Conservation (phyloP, 2,888 invertebrate genomes). For the Drosophila austrosaltans region DNA sequence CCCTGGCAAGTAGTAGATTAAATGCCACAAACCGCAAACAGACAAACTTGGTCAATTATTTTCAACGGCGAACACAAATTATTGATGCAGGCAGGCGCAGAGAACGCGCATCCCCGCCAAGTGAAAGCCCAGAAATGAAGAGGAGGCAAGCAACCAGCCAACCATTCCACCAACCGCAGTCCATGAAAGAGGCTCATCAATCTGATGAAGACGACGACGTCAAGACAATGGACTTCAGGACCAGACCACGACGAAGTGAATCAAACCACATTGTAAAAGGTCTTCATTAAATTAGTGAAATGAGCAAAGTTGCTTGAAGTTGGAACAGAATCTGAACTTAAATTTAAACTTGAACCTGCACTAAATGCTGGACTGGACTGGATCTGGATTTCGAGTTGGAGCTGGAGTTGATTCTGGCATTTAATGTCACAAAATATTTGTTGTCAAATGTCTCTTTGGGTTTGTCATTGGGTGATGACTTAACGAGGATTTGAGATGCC, state of each 20-base stretch:
- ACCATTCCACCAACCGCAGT: constrained; percentile 42
- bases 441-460: constrained; percentile 69
- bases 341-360: constrained; percentile 1
- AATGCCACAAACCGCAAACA: constrained; percentile 77
- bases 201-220: constrained; percentile 56
- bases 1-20: constrained; percentile 71
- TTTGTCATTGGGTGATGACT: constrained; percentile 61
- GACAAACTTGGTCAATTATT: constrained; percentile 80
- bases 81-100: constrained; percentile 72
- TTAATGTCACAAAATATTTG: constrained; percentile 77
- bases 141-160: constrained; percentile 13
- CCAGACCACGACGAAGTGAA: constrained; percentile 38
- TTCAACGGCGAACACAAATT: constrained; percentile 79
- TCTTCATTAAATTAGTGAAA: constrained; percentile 81
- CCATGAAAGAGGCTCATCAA: constrained; percentile 62
- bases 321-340: constrained; percentile 18
- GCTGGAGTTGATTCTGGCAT: constrained; percentile 38
- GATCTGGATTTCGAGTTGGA: neutral
- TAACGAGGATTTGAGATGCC: constrained; percentile 66
- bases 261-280: constrained; percentile 68
- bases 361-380: constrained; percentile 12
- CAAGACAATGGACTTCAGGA: constrained; percentile 59
- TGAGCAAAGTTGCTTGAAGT: constrained; percentile 55
- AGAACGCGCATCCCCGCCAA: constrained; percentile 20
- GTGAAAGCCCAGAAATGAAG: constrained; percentile 29